These are phyloP conservation scores for Cyanoderma ruficeps DNA, from an alignment of 2,113 vertebrate species.

Conservation along the genomic window DNA sequence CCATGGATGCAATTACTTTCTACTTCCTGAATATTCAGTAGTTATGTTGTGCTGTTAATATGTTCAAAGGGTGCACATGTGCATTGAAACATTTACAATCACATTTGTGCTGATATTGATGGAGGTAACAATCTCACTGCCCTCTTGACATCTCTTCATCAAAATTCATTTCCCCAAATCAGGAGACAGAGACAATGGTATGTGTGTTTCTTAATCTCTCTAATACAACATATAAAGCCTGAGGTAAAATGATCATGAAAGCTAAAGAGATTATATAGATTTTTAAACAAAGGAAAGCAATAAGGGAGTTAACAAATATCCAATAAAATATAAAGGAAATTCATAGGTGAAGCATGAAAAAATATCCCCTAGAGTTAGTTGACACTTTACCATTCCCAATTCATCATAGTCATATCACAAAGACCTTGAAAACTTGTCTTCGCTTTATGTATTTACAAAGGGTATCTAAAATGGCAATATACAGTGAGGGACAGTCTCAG, in stretches of 20 bases:
- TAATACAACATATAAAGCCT: neutral
- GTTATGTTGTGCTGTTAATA: neutral
- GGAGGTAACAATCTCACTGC: neutral
- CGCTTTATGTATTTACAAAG: neutral
- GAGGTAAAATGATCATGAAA: neutral
- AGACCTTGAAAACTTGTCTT: neutral
- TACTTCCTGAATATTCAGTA: slow-evolving; percentile 5
- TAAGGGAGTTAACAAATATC: neutral
- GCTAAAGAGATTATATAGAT: neutral
- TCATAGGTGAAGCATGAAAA: neutral
- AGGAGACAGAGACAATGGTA: neutral
- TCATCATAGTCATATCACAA: neutral
- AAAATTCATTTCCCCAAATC: neutral
- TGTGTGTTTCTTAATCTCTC: neutral
- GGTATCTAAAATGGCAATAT: neutral
- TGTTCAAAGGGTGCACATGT: neutral
- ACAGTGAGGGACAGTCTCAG: neutral
- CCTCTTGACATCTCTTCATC: neutral
- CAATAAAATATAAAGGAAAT: neutral
- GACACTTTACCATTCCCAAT: neutral
- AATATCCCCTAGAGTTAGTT: neutral
- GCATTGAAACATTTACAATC: neutral
- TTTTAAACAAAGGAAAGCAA: neutral
- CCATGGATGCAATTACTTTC: neutral
- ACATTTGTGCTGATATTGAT: neutral